Conservation (phyloP, 2,888 invertebrate species). For the Dichetophora obliterata region DNA sequence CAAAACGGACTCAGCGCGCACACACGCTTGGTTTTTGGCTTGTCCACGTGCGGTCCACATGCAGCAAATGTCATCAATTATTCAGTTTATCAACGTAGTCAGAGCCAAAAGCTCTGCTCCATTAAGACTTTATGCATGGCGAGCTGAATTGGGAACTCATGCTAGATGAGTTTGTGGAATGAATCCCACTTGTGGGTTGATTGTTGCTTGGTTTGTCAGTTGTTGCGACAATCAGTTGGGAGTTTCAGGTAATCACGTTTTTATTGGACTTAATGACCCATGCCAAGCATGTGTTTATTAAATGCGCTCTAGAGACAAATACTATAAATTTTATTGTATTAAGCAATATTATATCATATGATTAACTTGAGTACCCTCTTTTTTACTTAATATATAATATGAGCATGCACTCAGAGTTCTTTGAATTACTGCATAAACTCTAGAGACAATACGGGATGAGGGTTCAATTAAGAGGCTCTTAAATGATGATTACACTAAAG, state of each 20-base stretch:
- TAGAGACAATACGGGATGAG: too few relatives aligned
- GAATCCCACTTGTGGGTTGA: not conserved
- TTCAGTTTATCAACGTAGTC: conserved; percentile 28
- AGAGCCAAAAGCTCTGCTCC: not conserved
- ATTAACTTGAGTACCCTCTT: too few relatives aligned
- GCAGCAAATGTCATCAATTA: conserved; percentile 30
- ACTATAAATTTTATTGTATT: too few relatives aligned
- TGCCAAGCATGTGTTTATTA: conserved; percentile 21
- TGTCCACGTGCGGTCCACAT: not conserved
- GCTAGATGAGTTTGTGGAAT: not conserved
- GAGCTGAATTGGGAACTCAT: not conserved
- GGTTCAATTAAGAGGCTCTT: too few relatives aligned
- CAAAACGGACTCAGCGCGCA: not conserved
- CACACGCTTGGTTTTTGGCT: not conserved
- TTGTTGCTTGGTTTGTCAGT: not conserved
- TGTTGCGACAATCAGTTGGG: not conserved
- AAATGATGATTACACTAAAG: too few relatives aligned
- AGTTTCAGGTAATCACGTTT: conserved; percentile 23
- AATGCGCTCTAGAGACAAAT: not conserved
- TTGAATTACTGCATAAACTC: too few relatives aligned
- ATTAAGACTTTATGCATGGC: conserved; percentile 4
- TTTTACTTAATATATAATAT: too few relatives aligned
- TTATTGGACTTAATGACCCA: conserved; percentile 19
- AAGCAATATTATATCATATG: too few relatives aligned
- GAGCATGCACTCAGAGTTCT: too few relatives aligned